Conservation (phyloP, 2,113 vertebrate species). For the Psettodes erumei region DNA sequence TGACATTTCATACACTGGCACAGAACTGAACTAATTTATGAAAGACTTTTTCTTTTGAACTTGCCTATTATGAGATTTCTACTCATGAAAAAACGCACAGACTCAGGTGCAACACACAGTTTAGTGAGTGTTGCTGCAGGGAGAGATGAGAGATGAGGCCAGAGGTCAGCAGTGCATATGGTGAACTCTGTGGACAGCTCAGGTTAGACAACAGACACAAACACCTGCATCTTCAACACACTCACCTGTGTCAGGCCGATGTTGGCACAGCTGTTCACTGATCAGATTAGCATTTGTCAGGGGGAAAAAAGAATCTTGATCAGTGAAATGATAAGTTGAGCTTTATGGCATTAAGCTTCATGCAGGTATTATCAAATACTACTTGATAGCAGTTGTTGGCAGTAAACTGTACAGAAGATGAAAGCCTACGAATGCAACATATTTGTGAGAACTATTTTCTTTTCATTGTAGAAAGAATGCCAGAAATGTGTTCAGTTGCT, state of each 20-base stretch:
- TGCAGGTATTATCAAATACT: background rate
- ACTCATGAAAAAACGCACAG: slow-evolving; percentile 23
- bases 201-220: slow-evolving; percentile 57
- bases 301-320: background rate
- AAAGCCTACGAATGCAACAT: no score
- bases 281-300: slow-evolving; percentile 6
- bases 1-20: background rate
- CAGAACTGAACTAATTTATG: background rate
- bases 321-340: background rate
- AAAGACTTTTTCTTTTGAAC: slow-evolving; percentile 31
- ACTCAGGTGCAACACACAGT: slow-evolving; percentile 30
- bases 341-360: background rate
- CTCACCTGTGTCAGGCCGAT: slow-evolving; percentile 42
- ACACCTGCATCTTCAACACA: slow-evolving; percentile 70
- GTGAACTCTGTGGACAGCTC: slow-evolving; percentile 34
- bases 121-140: slow-evolving; percentile 30
- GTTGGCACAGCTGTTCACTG: slow-evolving; percentile 19
- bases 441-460: no score
- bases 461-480: no score
- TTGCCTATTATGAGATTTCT: slow-evolving; percentile 4
- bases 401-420: no score
- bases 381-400: background rate
- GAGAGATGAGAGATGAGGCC: slow-evolving; percentile 63
- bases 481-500: no score
- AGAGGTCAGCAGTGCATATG: slow-evolving; percentile 64